Evolutionary conservation across 1,140 invertebrate species (phyloP).

Genomic region (Saccostrea glomerata): DNA sequence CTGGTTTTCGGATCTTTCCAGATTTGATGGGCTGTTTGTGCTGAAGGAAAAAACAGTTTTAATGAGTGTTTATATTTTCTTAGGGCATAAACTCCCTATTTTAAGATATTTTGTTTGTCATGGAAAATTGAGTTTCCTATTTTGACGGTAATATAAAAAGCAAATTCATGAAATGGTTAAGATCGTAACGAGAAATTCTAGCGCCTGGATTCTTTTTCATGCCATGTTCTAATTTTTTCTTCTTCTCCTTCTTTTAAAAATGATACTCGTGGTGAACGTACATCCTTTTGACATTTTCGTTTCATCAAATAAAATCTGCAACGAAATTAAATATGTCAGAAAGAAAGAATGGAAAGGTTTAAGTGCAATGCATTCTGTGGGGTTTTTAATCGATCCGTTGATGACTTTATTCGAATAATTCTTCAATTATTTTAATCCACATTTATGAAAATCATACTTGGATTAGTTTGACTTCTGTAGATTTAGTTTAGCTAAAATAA

Average conservation of each 20-base stretch:
- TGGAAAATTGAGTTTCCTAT: conserved; percentile 10
- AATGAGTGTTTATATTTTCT: conserved; percentile 35
- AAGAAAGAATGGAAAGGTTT: not conserved
- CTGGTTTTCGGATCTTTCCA: conserved; percentile 34
- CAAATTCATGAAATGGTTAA: not conserved
- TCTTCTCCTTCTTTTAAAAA: too few species aligned
- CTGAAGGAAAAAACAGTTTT: conserved; percentile 7
- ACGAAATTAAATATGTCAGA: not conserved
- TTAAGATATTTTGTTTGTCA: not conserved
- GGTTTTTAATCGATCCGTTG: not conserved
- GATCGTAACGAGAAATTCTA: not conserved
- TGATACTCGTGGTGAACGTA: too few species aligned
- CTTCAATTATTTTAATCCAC: conserved; percentile 27
- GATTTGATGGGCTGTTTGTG: conserved; percentile 14
- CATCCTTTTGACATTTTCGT: too few species aligned
- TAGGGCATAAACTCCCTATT: not conserved
- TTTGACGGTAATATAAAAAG: not conserved
- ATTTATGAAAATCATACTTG: conserved; percentile 14
- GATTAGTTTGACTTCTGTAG: conserved; percentile 28
- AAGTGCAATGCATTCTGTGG: not conserved
- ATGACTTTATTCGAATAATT: conserved; percentile 2
- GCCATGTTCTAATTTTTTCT: too few species aligned
- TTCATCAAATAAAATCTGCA: too few species aligned
- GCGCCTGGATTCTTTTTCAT: not conserved
- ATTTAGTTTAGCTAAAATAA: conserved; percentile 27